Conservation (phyloP, 2,113 vertebrate species). For the Micronisus gabar region DNA sequence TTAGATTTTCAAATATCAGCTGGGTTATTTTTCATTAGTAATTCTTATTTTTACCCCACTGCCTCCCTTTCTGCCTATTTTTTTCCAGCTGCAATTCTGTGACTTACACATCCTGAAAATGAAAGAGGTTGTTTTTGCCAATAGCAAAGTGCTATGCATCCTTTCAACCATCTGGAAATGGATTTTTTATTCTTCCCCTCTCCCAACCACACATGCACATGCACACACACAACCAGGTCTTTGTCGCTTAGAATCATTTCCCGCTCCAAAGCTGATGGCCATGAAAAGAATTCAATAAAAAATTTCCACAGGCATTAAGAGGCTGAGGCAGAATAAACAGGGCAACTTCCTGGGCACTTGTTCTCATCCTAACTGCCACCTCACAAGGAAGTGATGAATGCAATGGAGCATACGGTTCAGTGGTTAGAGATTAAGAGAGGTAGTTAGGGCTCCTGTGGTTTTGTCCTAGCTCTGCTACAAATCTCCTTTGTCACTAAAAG, state of each 20-base stretch:
- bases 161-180: constrained; percentile 68
- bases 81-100: constrained; percentile 62
- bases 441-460: background rate
- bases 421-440: background rate
- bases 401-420: background rate
- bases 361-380: constrained; percentile 31
- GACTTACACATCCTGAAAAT: constrained; percentile 62
- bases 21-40: background rate
- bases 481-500: background rate
- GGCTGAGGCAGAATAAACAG: background rate
- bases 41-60: background rate
- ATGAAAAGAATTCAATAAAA: constrained; percentile 27
- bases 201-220: background rate
- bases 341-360: constrained; percentile 16
- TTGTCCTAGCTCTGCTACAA: background rate
- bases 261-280: constrained; percentile 14
- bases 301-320: constrained; percentile 10
- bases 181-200: constrained; percentile 53
- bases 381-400: constrained; percentile 38
- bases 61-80: background rate
- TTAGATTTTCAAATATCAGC: background rate
- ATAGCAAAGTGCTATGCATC: constrained; percentile 56
- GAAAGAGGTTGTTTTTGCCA: constrained; percentile 68
- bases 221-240: constrained; percentile 4
- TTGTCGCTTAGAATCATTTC: constrained; percentile 51